Conservation (phyloP, 2,797 vertebrate species). For the Acanthopagrus latus region DNA sequence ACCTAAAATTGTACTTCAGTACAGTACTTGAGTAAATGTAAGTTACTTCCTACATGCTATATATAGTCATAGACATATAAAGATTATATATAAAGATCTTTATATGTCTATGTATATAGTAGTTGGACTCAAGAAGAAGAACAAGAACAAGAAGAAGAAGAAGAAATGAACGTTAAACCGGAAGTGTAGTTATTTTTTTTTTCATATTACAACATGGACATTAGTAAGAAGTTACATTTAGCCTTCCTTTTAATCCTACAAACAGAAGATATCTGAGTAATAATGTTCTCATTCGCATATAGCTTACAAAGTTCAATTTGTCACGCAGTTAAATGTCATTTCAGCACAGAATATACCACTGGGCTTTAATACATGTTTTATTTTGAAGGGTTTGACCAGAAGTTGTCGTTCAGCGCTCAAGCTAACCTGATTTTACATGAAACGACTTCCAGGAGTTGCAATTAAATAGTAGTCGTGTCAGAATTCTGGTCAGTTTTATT, state of each 20-base stretch:
- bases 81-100: too few relatives aligned
- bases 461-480: not conserved
- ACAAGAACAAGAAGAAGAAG: too few relatives aligned
- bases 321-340: accelerated
- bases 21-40: too few relatives aligned
- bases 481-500: too few relatives aligned
- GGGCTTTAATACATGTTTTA: not conserved
- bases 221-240: not conserved
- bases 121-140: not conserved
- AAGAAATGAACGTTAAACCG: not conserved
- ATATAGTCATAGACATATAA: too few relatives aligned
- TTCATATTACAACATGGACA: constrained; percentile 1
- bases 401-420: not conserved
- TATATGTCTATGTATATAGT: too few relatives aligned
- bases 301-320: not conserved
- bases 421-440: accelerated
- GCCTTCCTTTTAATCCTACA: not conserved
- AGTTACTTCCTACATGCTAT: too few relatives aligned
- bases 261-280: accelerated
- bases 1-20: too few relatives aligned
- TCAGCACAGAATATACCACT: not conserved
- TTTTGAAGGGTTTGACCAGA: constrained; percentile 48
- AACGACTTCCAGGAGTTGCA: too few relatives aligned
- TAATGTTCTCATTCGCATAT: accelerated
- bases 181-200: not conserved